Evolutionary conservation across 2,797 vertebrate species (phyloP), one percentile per base, ranked within the genome.

Genomic region (Helostoma temminkii): DNA sequence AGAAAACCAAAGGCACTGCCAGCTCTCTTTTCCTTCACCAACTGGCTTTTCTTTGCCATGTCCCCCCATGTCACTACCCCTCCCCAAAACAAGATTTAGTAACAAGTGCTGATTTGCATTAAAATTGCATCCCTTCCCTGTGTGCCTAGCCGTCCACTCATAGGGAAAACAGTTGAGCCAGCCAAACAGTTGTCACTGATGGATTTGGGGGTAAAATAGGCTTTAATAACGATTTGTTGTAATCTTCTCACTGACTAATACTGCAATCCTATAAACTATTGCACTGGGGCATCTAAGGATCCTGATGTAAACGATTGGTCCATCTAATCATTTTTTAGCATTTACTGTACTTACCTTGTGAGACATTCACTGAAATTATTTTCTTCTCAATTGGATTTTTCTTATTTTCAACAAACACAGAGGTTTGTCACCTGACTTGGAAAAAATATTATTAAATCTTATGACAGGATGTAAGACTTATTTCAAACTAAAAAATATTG

Each of bases 161-260:
- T 68, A 71, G 37, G 32, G 43, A 47, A 68, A 70, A 74, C 74
- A 73, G 78, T 76, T 81, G 91, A 90, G 84, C 85, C 88, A 91
- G 85, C 79, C 85, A 90, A 94, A 91, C 92, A 93, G 92, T 95
- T 92, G 92, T 83, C 71, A 58, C 89, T 90, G 83, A 80, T 89
- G 91, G 91, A 93, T 95, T 94, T 95, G 80, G 48, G 87, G 55
- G 84, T 87, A 86, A 93, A 95, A 93, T 89, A 93, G 90, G 91
- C 90, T 95, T 94, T 94, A 91, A 91, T 90, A 87, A 86, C 89
- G 85, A 94, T 84, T 92, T 85, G 81, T 93, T 92, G 92, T 94
- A 94, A 95, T 94, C 93, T 91, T 71, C 68, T 71, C 71, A 76
- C 37, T 74, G 62, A 82, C 69, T 74, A 94, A 94, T 90, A 85